These are phyloP conservation scores for Ariopsis seemanni DNA, from an alignment of 2,113 vertebrate genomes.

Conservation along the genomic window DNA sequence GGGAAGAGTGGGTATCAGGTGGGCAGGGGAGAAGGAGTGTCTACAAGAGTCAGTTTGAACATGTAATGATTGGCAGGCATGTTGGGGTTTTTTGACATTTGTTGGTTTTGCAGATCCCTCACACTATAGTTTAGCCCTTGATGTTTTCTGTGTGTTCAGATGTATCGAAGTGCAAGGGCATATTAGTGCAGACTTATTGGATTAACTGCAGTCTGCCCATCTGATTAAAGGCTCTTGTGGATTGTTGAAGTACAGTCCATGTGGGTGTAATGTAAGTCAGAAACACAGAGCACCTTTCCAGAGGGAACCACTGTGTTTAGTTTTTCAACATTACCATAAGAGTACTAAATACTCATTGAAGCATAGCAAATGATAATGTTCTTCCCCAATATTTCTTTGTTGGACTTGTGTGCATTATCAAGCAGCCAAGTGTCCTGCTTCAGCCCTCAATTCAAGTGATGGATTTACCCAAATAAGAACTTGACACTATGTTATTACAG, in stretches of 20 bases:
- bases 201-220: conserved; percentile 47
- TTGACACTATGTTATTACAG: conserved; percentile 13
- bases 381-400: neutral
- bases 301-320: neutral
- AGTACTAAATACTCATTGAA: neutral
- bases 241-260: conserved; percentile 30
- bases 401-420: neutral
- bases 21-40: conserved; percentile 34
- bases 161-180: conserved; percentile 24
- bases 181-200: conserved; percentile 37
- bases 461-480: conserved; percentile 14
- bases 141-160: conserved; percentile 37
- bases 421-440: neutral
- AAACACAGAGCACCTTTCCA: conserved; percentile 17
- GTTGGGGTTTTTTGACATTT: conserved; percentile 28
- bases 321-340: conserved; percentile 1
- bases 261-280: conserved; percentile 18
- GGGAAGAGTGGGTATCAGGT: conserved; percentile 37
- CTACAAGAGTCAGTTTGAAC: conserved; percentile 42
- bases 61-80: conserved; percentile 37
- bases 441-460: neutral
- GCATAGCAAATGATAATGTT: neutral
- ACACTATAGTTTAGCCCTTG: conserved; percentile 18
- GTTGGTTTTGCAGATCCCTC: conserved; percentile 29
- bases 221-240: conserved; percentile 39